phyloP scores from a whole-genome alignment of 2,797 vertebrate species.

The Oryzias sinensis region DNA sequence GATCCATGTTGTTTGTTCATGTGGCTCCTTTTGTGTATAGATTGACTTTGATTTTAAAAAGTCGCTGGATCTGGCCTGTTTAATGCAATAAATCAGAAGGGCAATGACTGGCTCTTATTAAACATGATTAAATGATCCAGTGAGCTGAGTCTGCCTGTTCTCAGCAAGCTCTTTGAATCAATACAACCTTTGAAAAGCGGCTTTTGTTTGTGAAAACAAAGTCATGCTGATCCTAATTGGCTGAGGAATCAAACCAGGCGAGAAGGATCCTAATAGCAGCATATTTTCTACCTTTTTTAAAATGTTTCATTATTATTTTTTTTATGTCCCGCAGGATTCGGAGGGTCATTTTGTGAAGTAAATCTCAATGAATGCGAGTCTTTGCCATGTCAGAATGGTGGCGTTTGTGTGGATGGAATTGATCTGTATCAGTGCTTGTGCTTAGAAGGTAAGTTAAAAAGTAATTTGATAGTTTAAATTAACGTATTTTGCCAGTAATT shows the following conservation, averaged over 20 bases:
- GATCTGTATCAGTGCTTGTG: conserved; percentile 78
- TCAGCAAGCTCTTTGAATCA: conserved; percentile 71
- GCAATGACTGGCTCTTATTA: conserved; percentile 75
- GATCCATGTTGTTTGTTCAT: conserved; percentile 57
- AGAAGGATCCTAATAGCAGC: conserved; percentile 56
- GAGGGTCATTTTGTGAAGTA: conserved; percentile 75
- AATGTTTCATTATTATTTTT: conserved; percentile 4
- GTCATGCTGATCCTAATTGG: conserved; percentile 76
- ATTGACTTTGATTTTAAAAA: conserved; percentile 64
- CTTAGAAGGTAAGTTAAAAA: conserved; percentile 68
- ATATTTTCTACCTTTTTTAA: no score
- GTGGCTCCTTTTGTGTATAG: conserved; percentile 48
- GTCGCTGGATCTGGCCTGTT: conserved; percentile 64
- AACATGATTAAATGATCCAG: conserved; percentile 80
- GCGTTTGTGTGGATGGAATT: conserved; percentile 65
- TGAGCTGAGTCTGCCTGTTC: conserved; percentile 69
- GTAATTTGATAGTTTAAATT: conserved; percentile 8
- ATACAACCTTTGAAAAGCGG: conserved; percentile 69
- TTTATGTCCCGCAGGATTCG: conserved; percentile 69
- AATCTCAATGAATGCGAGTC: conserved; percentile 79
- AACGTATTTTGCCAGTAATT: conserved; percentile 30
- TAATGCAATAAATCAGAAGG: conserved; percentile 72
- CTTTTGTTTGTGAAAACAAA: conserved; percentile 77
- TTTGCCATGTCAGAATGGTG: conserved; percentile 76
- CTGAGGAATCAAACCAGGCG: conserved; percentile 62